Base-by-base conservation (phyloP, 2,888 invertebrate genomes). In the Zeuzera pyrina region DNA sequence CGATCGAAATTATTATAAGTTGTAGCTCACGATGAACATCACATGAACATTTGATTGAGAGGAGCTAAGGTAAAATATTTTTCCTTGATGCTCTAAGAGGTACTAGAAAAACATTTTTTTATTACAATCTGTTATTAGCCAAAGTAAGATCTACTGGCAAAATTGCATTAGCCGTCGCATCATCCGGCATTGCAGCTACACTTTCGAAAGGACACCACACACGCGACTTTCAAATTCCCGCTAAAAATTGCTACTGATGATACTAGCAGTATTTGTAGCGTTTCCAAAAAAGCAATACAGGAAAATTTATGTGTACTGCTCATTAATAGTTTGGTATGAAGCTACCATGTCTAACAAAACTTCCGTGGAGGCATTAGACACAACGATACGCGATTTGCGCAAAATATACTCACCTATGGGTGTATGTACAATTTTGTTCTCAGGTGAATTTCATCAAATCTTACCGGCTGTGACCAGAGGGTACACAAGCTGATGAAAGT, bases 91-190 rank as follows among this genome's bases (percentile, higher is more conserved):
- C 42, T 30, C 37, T 38, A 30, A 37, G 36, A 34, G 40, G 38
- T 29, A 41, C 37, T 31, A 42, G 39, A 30, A 45, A 41, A 38
- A 38, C 39, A 34, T 39, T 35, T 42, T 39, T 39, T 29, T 42
- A 37, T 16, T n/a, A n/a, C n/a, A 39, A 40, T 38, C 3, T 41
- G 25, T 34, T 42, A 34, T 36, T 45, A 31, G 24, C 7, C 34
- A 35, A 39, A 36, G 38, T 42, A 5, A 35, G 42, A 42, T 36
- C 34, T 35, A n/a, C 3, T 21, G 42, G 47, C 32, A 47, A 50
- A 33, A 58, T 58, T 35, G 60, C 57, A 3, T 36, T 69, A 31
- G 53, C 63, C 25, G 49, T 66, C 11, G 66, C 31, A 54, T 43
- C 40, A 36, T 43, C 42, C 34, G 40, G 39, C 16, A 38, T 41